Evolutionary conservation across 2,888 invertebrate species (phyloP), one percentile per base, ranked within the genome.

Genomic region (Oligia latruncula): DNA sequence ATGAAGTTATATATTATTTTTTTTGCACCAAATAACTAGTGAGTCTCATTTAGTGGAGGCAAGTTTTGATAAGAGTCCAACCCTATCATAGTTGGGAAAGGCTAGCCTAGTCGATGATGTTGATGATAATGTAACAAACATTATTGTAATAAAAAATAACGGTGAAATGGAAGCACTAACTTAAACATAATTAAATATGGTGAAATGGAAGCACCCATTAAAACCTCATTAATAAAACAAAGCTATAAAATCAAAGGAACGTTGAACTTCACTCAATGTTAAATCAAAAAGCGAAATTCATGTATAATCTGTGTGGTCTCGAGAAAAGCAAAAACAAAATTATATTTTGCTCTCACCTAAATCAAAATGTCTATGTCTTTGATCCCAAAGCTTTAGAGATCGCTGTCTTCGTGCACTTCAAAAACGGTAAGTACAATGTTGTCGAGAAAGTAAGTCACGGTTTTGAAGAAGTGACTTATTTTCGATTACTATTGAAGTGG

Each of bases 381-480:
- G 20, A 64, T 58, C 23, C 74, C 52, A 68, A 71, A 73, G 23
- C 66, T 71, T 71, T 67, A 81, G 62, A 79, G n/a, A 62, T 60
- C 23, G 60, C 46, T 29, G 74, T 40, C 81, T 6, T 71, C 76
- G 80, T 72, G 75, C n/a, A 23, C 75, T 77, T 74, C 70, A 29
- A 76, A 78, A 83, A 82, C 71, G 73, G 87, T 84, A 88, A 84
- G 90, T 88, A 85, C 74, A 85, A 84, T 46, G 64, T 82, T 84
- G 80, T 89, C n/a, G 77, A 78, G 77, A 89, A 89, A 91, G 92
- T 93, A 95, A 94, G 95, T 94, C 94, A 96, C 94, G 95, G 92
- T 93, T 92, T 91, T 89, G 71, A 87, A 84, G 90, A 90, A 89
- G 91, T 92, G 74, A 74, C 90, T 85, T 81, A 87, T 89, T 89